A percentile compares a stretch with the other conserved stretches of the same genome.
These are phyloP conservation scores for Barnardius zonarius DNA, from an alignment of 2,113 vertebrate genomes.

Conservation along the genomic window DNA sequence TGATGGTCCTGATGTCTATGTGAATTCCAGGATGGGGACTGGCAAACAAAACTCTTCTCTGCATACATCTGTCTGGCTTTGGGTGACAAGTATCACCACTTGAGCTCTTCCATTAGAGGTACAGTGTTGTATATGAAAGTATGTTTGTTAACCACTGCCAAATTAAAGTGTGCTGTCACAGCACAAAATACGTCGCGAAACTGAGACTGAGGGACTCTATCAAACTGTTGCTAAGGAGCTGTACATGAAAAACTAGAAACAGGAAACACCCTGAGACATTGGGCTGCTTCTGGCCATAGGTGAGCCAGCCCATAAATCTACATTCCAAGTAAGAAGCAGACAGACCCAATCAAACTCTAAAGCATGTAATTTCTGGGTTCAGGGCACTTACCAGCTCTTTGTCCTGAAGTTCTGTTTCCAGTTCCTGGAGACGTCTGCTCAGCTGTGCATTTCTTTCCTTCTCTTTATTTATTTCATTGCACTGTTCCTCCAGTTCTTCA, in stretches of 20 bases:
- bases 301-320: not conserved
- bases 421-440: conserved; percentile 81
- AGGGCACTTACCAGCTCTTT: conserved; percentile 85
- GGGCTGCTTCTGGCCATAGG: not conserved
- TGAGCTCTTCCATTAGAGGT: not conserved
- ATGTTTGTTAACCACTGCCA: not conserved
- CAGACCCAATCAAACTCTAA: not conserved
- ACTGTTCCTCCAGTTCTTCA: conserved; percentile 86
- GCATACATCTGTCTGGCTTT: not conserved
- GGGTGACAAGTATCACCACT: not conserved
- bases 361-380: not conserved
- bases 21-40: not conserved
- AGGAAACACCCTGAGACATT: not conserved
- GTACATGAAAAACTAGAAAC: not conserved
- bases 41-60: not conserved
- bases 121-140: not conserved
- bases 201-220: not conserved
- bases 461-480: conserved; percentile 85
- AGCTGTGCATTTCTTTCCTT: conserved; percentile 86
- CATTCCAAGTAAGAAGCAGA: not conserved
- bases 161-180: not conserved
- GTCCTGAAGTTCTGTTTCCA: conserved; percentile 88
- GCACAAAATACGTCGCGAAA: fast-evolving
- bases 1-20: not conserved
- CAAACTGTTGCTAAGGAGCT: not conserved